These are phyloP conservation scores for Bombylius major DNA, from an alignment of 2,888 invertebrate genomes.

Conservation along the genomic window DNA sequence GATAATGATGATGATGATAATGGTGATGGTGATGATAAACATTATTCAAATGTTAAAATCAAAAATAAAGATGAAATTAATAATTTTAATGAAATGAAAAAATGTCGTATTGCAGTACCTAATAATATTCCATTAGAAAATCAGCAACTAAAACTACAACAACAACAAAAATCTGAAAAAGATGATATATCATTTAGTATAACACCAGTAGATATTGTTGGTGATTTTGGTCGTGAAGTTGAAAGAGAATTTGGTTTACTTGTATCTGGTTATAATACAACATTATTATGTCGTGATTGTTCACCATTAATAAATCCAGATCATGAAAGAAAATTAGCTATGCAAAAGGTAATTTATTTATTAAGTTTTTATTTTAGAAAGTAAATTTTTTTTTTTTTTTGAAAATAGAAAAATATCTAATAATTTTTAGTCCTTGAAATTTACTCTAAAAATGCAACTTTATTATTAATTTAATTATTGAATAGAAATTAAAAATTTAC, in stretches of 20 bases:
- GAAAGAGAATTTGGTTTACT: constrained; percentile 31
- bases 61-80: background rate
- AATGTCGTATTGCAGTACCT: constrained; percentile 4
- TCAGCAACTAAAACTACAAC: background rate
- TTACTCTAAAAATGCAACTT: no score
- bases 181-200: constrained; percentile 21
- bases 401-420: no score
- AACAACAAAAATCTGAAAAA: constrained; percentile 10
- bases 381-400: no score
- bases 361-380: background rate
- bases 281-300: constrained; percentile 9
- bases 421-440: no score
- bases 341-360: constrained; percentile 8
- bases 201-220: constrained; percentile 31
- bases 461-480: no score
- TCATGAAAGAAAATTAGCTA: constrained; percentile 1
- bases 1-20: background rate
- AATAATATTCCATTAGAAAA: constrained; percentile 8
- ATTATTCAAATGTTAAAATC: background rate
- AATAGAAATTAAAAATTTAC: no score
- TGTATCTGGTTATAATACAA: constrained; percentile 27
- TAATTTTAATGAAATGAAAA: constrained; percentile 3
- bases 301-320: constrained; percentile 1
- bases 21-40: background rate
- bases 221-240: constrained; percentile 31